These are phyloP conservation scores for Pyrrhosoma nymphula DNA, from an alignment of 2,888 invertebrate species.

Conservation along the genomic window DNA sequence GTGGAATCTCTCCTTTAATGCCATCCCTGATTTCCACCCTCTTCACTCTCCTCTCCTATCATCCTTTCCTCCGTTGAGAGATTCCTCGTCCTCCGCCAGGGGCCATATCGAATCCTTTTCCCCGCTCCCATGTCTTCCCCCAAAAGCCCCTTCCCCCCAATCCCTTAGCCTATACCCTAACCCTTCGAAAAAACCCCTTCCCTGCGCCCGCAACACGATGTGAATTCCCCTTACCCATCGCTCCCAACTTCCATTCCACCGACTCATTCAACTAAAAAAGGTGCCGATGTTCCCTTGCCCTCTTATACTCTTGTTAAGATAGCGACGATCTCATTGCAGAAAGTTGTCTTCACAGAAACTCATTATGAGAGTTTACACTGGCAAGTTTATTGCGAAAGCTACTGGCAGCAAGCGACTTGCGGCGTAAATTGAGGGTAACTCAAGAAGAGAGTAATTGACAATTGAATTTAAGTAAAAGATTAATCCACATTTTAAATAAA, in stretches of 20 bases:
- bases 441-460: too few relatives aligned
- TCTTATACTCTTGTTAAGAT: background rate
- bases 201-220: too few relatives aligned
- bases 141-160: background rate
- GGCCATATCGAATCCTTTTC: background rate
- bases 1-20: background rate
- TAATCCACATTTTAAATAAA: too few relatives aligned
- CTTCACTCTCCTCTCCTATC: background rate
- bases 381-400: too few relatives aligned
- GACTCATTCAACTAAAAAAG: constrained; percentile 10
- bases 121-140: background rate
- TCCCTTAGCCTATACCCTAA: background rate
- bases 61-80: background rate
- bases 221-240: too few relatives aligned
- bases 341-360: too few relatives aligned
- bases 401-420: too few relatives aligned
- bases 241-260: background rate
- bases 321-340: too few relatives aligned
- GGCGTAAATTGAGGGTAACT: too few relatives aligned
- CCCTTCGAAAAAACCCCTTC: too few relatives aligned
- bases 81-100: background rate
- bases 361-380: too few relatives aligned
- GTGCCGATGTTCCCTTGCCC: background rate
- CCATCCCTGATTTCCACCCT: background rate
- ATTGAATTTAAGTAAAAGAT: too few relatives aligned